Evolutionary conservation across 1,140 invertebrate genomes (phyloP).

Genomic region (Melitaea cinxia): DNA sequence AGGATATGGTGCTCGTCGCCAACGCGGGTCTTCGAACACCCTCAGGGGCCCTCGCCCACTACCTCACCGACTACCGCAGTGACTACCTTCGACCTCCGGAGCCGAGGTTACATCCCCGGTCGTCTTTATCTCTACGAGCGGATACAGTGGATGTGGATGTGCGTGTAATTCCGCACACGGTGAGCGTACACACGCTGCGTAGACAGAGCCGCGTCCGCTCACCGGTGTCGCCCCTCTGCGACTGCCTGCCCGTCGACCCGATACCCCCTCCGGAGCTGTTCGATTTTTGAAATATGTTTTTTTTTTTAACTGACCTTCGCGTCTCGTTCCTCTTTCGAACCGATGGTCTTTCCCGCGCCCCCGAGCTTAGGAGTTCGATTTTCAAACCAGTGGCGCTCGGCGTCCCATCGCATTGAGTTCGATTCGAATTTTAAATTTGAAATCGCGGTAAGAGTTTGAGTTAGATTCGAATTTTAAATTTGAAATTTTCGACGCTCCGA

Average conservation of each 20-base stretch:
- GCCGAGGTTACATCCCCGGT: slow-evolving; percentile 44
- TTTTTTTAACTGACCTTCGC: background rate
- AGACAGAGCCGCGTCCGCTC: slow-evolving; percentile 42
- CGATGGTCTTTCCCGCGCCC: background rate
- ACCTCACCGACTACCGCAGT: slow-evolving; percentile 51
- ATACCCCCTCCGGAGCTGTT: slow-evolving; percentile 72
- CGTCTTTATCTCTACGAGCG: slow-evolving; percentile 50
- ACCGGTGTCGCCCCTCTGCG: slow-evolving; percentile 46
- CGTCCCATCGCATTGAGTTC: background rate
- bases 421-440: slow-evolving; percentile 7
- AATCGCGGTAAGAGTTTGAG: background rate
- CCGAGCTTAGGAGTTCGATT: slow-evolving; percentile 11
- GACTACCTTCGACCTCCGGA: slow-evolving; percentile 55
- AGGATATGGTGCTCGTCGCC: slow-evolving; percentile 72
- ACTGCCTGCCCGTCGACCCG: slow-evolving; percentile 61
- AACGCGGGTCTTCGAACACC: slow-evolving; percentile 69
- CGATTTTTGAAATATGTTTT: slow-evolving; percentile 44
- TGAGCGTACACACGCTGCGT: slow-evolving; percentile 52
- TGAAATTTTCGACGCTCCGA: background rate
- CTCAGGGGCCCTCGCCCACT: slow-evolving; percentile 72
- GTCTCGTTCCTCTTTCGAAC: slow-evolving; percentile 1
- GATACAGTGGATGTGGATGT: slow-evolving; percentile 46
- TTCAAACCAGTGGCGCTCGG: background rate
- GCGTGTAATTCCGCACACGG: slow-evolving; percentile 34
- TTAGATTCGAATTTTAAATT: slow-evolving; percentile 6